Conservation (phyloP, 2,888 invertebrate species). For the Epinotia ramella region DNA sequence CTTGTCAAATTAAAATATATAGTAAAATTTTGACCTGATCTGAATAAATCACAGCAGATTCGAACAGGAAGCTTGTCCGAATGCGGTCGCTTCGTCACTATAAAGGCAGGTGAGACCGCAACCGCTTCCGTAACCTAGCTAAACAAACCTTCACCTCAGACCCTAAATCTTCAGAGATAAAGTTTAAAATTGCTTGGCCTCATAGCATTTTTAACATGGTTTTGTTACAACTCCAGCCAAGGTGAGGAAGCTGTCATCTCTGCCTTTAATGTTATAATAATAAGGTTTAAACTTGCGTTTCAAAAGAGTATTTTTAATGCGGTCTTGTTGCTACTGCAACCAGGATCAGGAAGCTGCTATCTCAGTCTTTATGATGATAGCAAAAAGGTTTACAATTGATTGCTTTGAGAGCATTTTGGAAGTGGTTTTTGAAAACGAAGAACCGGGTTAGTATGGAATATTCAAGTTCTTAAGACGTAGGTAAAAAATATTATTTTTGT, state of each 20-base stretch:
- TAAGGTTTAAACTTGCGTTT: background rate
- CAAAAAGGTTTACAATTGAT: slow-evolving; percentile 13
- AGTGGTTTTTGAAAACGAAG: background rate
- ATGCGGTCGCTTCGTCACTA: slow-evolving; percentile 36
- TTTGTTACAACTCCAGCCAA: background rate
- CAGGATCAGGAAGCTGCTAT: background rate
- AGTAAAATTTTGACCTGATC: slow-evolving; percentile 34
- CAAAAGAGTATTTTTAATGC: background rate
- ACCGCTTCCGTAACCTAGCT: slow-evolving; percentile 43
- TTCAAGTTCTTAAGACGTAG: background rate
- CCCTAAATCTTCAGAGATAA: background rate
- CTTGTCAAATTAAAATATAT: background rate
- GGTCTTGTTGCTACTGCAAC: background rate
- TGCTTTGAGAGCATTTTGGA: background rate
- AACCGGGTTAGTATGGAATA: background rate
- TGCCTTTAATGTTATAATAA: background rate
- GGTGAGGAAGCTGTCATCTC: background rate
- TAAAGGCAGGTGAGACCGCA: slow-evolving; percentile 44
- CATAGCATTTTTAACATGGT: background rate
- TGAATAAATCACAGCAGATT: slow-evolving; percentile 41
- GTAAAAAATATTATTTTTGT: background rate
- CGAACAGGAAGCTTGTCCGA: slow-evolving; percentile 28
- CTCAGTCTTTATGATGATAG: slow-evolving; percentile 1
- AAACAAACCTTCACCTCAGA: background rate
- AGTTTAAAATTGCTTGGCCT: background rate